Percentiles rank a stretch among this genome's conserved stretches.
Evolutionary conservation across 2,113 vertebrate species (phyloP).

Genomic region (Neotoma lepida): DNA sequence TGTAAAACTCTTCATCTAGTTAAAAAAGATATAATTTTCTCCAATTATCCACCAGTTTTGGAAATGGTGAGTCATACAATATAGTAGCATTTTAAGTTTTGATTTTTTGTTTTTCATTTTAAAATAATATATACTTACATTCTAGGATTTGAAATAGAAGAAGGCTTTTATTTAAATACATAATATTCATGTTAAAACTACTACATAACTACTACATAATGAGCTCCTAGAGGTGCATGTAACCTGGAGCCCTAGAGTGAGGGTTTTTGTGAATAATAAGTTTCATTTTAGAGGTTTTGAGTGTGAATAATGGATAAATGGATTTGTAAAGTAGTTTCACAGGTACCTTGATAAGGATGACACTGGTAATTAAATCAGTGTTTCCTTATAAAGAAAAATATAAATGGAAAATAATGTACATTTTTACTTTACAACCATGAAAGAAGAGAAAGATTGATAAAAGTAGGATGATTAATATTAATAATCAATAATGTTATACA

Average conservation of each 20-base stretch:
- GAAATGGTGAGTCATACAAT: neutral
- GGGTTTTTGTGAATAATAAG: neutral
- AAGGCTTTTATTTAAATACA: neutral
- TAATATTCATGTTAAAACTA: neutral
- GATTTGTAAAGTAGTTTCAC: neutral
- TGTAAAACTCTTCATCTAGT: neutral
- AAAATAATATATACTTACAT: neutral
- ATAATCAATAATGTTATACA: neutral
- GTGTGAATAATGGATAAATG: neutral
- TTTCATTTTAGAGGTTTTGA: neutral
- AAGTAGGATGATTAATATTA: neutral
- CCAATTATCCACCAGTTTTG: neutral
- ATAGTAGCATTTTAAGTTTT: neutral
- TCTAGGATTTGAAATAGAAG: neutral
- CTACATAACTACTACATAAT: neutral
- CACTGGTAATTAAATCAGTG: neutral
- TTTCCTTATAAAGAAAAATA: neutral
- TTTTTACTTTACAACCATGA: neutral
- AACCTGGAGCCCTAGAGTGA: neutral
- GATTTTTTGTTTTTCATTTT: neutral
- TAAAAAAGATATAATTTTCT: neutral
- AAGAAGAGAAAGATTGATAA: neutral
- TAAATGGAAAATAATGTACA: neutral
- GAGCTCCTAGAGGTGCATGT: neutral
- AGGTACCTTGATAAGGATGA: too few relatives aligned